These are phyloP conservation scores for Spilarctia lutea DNA, from an alignment of 2,888 invertebrate species.

Conservation along the genomic window DNA sequence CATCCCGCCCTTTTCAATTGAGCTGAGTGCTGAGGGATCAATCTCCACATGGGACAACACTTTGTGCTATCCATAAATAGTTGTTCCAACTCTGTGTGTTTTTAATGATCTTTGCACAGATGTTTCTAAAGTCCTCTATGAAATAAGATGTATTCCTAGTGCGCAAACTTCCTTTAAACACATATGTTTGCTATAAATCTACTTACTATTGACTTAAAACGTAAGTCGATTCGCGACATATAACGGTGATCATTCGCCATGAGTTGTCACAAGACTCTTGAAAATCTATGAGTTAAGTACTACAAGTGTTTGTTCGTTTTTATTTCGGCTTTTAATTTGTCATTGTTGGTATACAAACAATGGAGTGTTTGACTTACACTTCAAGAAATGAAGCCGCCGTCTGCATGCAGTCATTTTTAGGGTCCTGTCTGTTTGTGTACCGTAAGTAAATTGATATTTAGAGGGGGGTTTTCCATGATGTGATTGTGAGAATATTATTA, in stretches of 20 bases:
- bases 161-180: no score
- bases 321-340: constrained; percentile 54
- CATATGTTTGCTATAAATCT: constrained; percentile 3
- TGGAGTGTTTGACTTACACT: constrained; percentile 56
- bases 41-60: no score
- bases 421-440: neutral
- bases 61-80: no score
- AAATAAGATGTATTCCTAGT: neutral
- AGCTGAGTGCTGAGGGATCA: no score
- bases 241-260: constrained; percentile 54
- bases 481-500: neutral
- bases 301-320: constrained; percentile 52
- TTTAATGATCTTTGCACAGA: neutral
- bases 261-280: constrained; percentile 44
- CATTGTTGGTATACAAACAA: constrained; percentile 67
- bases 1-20: no score
- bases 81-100: no score
- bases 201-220: constrained; percentile 15
- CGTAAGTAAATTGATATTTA: neutral
- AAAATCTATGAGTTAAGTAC: constrained; percentile 38
- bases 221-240: constrained; percentile 26
- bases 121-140: neutral
- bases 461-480: neutral
- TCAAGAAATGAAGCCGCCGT: constrained; percentile 22
- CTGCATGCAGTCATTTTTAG: constrained; percentile 8